Base-by-base conservation (phyloP, 2,797 vertebrate species). In the Anas capensis region DNA sequence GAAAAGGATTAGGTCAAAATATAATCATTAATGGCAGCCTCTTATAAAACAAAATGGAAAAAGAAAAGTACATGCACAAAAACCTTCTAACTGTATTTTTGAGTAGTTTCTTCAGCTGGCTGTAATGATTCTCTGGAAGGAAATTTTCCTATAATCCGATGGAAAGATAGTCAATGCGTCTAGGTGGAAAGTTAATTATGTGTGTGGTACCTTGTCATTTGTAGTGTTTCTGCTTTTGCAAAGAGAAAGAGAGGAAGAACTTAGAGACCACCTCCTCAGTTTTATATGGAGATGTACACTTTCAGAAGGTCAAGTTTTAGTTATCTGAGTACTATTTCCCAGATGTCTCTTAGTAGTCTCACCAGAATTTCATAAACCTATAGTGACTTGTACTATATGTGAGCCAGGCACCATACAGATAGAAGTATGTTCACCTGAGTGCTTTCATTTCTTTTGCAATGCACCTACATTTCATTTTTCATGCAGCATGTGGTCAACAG, bases 341-440 rank as follows among this genome's bases (percentile, higher is more conserved):
- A 56, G 34, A 34, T 89, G n/a, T 18, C 0, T 64, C 27, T 34
- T 34, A 20, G 8, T 15, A 68, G 14, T 85, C 48, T 66, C n/a
- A 48, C 6, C 10, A 78, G 42, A 76, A 69, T 73, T 42, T 77
- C 42, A 7, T 36, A 42, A 83, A 40, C 7, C 40, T 34, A 7
- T 10, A 38, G 44, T 36, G 54, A 85, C 33, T 38, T 56, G 24
- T 48, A 70, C 10, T 48, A 5, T 34, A 56, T 15, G 8, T 40
- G 5, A 27, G 27, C 14, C 21, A 53, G 53, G 15, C 0, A 0
- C 23, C 64, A 10, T 10, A 54, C 2, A 40, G 46, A 71, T 68
- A 68, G 20, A 42, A 66, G 9, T 14, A 38, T 26, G 54, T 82
- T 27, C 48, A 77, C 8, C 20, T 78, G 36, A 40, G 20, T 65